phyloP scores from a whole-genome alignment of 2,113 vertebrate species.

The Toxotes jaculatrix region DNA sequence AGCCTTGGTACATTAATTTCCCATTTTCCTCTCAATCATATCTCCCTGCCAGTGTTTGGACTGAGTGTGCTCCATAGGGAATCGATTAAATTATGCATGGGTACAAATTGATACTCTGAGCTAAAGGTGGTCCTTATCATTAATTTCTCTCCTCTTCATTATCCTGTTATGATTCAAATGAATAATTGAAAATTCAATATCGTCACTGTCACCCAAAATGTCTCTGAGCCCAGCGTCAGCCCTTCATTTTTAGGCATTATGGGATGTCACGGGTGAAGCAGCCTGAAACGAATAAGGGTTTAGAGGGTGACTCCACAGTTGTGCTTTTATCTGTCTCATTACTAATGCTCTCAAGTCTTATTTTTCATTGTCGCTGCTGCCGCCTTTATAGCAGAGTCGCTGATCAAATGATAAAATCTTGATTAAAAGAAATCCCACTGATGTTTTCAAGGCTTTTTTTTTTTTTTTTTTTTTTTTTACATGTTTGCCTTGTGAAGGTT shows the following conservation, averaged over 20 bases:
- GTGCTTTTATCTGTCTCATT: constrained; percentile 41
- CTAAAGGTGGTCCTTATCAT: constrained; percentile 70
- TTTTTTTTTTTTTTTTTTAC: neutral
- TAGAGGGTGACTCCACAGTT: neutral
- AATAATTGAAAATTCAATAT: constrained; percentile 67
- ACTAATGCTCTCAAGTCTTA: constrained; percentile 49
- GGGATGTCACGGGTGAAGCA: constrained; percentile 2
- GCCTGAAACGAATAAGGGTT: neutral
- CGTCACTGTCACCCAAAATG: constrained; percentile 41
- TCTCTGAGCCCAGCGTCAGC: constrained; percentile 1
- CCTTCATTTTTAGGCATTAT: constrained; percentile 20
- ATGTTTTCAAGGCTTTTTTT: constrained; percentile 57
- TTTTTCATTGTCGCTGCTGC: constrained; percentile 28
- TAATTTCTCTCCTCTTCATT: constrained; percentile 71
- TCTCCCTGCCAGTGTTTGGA: constrained; percentile 49
- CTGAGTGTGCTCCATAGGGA: constrained; percentile 59
- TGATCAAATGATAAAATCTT: constrained; percentile 47
- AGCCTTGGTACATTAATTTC: constrained; percentile 56
- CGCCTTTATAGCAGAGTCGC: constrained; percentile 3
- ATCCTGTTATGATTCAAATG: constrained; percentile 68
- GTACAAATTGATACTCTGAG: constrained; percentile 71
- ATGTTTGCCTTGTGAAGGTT: constrained; percentile 16
- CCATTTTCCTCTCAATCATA: constrained; percentile 54
- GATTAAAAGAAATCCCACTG: constrained; percentile 59
- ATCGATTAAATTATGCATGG: constrained; percentile 77